Conservation (phyloP, 1,140 invertebrate species). For the Apis dorsata region DNA sequence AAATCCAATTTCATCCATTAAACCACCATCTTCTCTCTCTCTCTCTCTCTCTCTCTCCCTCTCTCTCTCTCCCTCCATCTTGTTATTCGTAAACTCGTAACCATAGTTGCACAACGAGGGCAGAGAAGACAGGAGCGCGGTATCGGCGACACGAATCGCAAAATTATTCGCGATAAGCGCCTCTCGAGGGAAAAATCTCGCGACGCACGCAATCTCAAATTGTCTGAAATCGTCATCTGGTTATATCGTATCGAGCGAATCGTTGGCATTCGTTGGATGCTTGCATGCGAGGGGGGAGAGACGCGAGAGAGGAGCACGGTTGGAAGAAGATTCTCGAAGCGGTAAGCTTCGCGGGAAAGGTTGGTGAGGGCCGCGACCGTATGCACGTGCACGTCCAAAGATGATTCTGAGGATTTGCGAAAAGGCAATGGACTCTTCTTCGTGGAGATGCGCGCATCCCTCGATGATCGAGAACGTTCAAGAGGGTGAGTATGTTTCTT, state of each 20-base stretch:
- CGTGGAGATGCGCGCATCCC: too few species aligned
- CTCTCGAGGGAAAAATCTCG: conserved; percentile 46
- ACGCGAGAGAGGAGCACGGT: background rate
- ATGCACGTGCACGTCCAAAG: conserved; percentile 20
- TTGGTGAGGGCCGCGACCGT: background rate
- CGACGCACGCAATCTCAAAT: conserved; percentile 61
- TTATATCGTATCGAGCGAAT: conserved; percentile 52
- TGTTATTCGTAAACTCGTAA: background rate
- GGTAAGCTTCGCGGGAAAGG: conserved; percentile 12
- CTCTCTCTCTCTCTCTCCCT: background rate
- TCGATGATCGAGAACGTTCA: background rate
- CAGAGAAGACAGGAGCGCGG: too few species aligned
- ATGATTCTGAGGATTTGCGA: conserved; percentile 6
- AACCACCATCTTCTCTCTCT: too few species aligned
- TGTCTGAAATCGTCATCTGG: conserved; percentile 52
- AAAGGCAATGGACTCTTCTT: background rate
- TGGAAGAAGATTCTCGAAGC: background rate
- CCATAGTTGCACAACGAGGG: conserved; percentile 14
- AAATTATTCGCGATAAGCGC: conserved; percentile 55
- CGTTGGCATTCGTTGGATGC: conserved; percentile 45
- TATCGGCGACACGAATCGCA: conserved; percentile 17
- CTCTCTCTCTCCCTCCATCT: background rate
- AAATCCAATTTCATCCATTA: background rate
- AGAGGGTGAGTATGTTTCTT: background rate
- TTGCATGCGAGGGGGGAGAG: background rate